These are phyloP conservation scores for Macrostomum lignano DNA, from an alignment of 1,140 invertebrate genomes.

Conservation along the genomic window DNA sequence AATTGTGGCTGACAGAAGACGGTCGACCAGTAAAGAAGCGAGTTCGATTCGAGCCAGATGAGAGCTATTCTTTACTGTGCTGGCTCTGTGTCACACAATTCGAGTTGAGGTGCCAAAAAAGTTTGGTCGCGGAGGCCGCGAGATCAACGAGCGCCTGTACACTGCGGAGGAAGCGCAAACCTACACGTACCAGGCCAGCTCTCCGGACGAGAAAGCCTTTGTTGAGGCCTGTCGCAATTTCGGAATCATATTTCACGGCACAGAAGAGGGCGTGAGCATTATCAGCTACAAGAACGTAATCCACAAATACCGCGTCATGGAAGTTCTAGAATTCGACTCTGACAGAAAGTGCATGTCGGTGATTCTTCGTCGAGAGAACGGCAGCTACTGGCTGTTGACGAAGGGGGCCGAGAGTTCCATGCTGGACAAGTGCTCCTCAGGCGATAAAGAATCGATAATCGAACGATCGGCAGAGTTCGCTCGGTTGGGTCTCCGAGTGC, in stretches of 20 bases:
- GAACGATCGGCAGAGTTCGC: slow-evolving; percentile 3
- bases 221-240: slow-evolving; percentile 41
- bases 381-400: slow-evolving; percentile 32
- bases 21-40: neutral
- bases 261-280: no score
- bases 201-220: slow-evolving; percentile 55
- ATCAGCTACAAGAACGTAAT: no score
- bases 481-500: slow-evolving; percentile 31
- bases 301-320: slow-evolving; percentile 59
- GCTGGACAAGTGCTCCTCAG: no score
- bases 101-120: no score
- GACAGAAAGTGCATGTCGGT: slow-evolving; percentile 79
- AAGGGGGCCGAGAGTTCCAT: slow-evolving; percentile 46
- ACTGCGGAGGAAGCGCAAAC: no score
- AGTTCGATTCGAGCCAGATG: neutral
- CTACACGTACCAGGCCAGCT: no score
- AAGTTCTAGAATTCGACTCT: slow-evolving; percentile 72
- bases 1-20: slow-evolving; percentile 4
- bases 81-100: slow-evolving; percentile 1
- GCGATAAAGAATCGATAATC: slow-evolving; percentile 32
- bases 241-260: slow-evolving; percentile 4
- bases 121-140: no score
- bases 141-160: no score
- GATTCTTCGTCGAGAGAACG: slow-evolving; percentile 45
- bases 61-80: slow-evolving; percentile 1